phyloP scores from a whole-genome alignment of 2,113 vertebrate genomes.

The Coreoperca whiteheadi region DNA sequence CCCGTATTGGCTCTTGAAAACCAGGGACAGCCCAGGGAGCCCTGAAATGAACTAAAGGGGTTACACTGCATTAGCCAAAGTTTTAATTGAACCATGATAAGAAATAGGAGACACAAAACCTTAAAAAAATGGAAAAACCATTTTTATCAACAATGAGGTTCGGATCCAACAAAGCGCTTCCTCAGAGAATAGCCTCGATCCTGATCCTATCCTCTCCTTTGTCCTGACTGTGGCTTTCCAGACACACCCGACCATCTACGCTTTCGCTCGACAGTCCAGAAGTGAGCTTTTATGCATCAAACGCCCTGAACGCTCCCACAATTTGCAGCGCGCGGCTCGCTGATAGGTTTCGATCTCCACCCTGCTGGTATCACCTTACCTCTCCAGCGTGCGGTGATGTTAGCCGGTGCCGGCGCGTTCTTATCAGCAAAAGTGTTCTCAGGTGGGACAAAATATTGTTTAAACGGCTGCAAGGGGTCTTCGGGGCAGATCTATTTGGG shows the following conservation, averaged over 20 bases:
- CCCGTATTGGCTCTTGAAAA: neutral
- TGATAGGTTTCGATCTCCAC: constrained; percentile 47
- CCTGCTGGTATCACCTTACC: constrained; percentile 49
- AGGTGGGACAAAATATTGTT: neutral
- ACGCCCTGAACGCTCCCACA: constrained; percentile 3
- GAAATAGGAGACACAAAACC: too few relatives aligned
- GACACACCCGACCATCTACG: constrained; percentile 24
- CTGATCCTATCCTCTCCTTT: constrained; percentile 6
- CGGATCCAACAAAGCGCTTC: neutral
- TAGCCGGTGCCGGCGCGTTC: neutral
- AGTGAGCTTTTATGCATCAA: constrained; percentile 3
- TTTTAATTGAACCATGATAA: neutral
- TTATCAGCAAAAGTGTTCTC: neutral
- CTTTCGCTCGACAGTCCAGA: neutral
- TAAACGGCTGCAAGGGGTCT: neutral
- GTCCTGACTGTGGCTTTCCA: constrained; percentile 19
- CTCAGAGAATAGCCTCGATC: neutral
- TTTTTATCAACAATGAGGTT: neutral
- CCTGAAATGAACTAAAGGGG: neutral
- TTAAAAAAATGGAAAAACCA: neutral
- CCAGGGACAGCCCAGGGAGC: neutral
- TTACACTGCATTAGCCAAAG: neutral
- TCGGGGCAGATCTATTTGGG: neutral
- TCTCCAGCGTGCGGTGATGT: neutral
- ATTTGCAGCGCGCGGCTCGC: constrained; percentile 6